These are phyloP conservation scores for Pipistrellus pipistrellus DNA, from an alignment of 2,797 vertebrate species.

Conservation along the genomic window DNA sequence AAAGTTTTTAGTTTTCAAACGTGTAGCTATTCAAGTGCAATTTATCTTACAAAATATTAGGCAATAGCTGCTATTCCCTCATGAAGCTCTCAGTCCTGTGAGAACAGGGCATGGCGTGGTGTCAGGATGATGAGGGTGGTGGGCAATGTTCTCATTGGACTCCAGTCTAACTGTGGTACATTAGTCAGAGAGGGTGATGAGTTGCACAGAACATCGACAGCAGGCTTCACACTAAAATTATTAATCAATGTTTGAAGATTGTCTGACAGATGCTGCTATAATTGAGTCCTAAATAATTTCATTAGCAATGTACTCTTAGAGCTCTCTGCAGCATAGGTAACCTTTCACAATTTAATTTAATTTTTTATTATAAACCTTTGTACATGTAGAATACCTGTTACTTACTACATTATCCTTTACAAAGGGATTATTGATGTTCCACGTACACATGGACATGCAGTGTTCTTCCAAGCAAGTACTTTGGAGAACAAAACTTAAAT, in stretches of 20 bases:
- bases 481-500: slow-evolving; percentile 11
- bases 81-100: not conserved
- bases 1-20: slow-evolving; percentile 37
- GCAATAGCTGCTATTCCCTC: not conserved
- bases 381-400: not conserved
- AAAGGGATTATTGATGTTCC: not conserved
- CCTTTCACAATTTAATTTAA: not conserved
- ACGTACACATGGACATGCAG: not conserved
- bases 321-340: not conserved
- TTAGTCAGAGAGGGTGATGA: not conserved
- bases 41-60: slow-evolving; percentile 39
- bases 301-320: not conserved
- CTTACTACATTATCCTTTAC: not conserved
- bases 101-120: not conserved
- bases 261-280: not conserved
- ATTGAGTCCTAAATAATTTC: not conserved
- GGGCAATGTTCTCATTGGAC: not conserved
- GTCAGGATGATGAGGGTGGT: not conserved
- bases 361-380: not conserved
- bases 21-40: not conserved
- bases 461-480: not conserved
- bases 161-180: not conserved
- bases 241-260: slow-evolving; percentile 10
- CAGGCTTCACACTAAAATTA: not conserved
- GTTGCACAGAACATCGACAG: not conserved